Percentiles rank a stretch among this genome's conserved stretches.
phyloP scores from a whole-genome alignment of 2,113 vertebrate species.

The Panthera tigris region DNA sequence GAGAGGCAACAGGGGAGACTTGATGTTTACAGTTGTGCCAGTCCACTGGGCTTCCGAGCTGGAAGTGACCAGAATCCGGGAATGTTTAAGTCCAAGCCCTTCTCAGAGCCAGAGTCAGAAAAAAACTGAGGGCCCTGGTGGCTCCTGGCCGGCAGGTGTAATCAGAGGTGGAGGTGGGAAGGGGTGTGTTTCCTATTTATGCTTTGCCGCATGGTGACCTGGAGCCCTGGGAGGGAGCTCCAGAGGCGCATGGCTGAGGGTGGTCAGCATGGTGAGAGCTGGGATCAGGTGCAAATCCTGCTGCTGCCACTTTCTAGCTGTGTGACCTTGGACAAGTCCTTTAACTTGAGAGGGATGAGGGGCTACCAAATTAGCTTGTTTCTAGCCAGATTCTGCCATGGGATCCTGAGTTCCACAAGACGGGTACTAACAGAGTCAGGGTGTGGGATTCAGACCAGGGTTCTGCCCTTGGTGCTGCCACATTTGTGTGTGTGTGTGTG shows the following conservation, averaged over 20 bases:
- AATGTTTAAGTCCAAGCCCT: neutral
- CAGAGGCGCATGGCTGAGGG: fast-evolving
- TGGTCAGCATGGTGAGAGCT: fast-evolving
- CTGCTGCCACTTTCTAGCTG: neutral
- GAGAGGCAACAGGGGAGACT: neutral
- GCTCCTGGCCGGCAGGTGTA: neutral
- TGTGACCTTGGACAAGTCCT: neutral
- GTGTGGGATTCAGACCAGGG: neutral
- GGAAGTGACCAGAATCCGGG: neutral
- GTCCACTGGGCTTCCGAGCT: neutral
- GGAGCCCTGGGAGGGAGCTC: neutral
- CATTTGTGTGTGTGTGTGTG: fast-evolving
- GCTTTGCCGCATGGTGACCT: neutral
- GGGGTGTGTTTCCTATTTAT: neutral
- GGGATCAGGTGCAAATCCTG: neutral
- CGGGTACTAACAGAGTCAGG: neutral
- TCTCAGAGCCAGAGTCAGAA: neutral
- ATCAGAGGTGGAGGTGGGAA: fast-evolving
- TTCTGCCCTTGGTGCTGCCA: neutral
- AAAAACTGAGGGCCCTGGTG: neutral
- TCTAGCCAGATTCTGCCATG: neutral
- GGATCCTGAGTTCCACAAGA: neutral
- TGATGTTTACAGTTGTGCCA: neutral
- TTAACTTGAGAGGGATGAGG: neutral
- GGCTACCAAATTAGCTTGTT: neutral